Percentiles rank a stretch among this genome's conserved stretches.
These are phyloP conservation scores for Meriones psammophilus DNA, from an alignment of 2,797 vertebrate genomes.

Conservation along the genomic window DNA sequence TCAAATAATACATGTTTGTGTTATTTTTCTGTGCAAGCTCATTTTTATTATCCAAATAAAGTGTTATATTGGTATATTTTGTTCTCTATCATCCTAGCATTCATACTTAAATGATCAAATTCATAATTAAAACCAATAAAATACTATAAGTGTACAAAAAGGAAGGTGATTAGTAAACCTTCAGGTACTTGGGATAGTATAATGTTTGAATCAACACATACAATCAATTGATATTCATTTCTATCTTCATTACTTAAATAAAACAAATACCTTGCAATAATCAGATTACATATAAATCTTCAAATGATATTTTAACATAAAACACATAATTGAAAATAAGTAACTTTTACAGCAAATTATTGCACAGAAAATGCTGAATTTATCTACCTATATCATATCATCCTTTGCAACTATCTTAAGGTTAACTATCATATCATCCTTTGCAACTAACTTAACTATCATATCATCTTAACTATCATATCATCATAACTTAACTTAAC, in stretches of 20 bases:
- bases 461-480: too few species aligned
- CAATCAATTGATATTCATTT: conserved; percentile 67
- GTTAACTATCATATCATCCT: too few species aligned
- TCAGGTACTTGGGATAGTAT: conserved; percentile 34
- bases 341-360: neutral
- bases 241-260: conserved; percentile 68
- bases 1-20: neutral
- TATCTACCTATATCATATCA: neutral
- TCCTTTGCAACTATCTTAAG: neutral
- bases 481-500: too few species aligned
- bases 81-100: conserved; percentile 72
- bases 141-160: conserved; percentile 60
- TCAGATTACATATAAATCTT: neutral
- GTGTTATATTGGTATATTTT: conserved; percentile 46
- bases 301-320: conserved; percentile 2
- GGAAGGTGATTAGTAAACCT: conserved; percentile 66
- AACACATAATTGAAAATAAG: conserved; percentile 22
- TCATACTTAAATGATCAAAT: conserved; percentile 78
- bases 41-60: conserved; percentile 24
- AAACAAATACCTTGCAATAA: conserved; percentile 36
- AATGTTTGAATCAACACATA: conserved; percentile 48
- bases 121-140: conserved; percentile 70
- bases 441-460: too few species aligned
- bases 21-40: neutral
- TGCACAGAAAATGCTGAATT: neutral